These are phyloP conservation scores for Tragelaphus strepsiceros DNA, from an alignment of 2,113 vertebrate species.

Conservation along the genomic window DNA sequence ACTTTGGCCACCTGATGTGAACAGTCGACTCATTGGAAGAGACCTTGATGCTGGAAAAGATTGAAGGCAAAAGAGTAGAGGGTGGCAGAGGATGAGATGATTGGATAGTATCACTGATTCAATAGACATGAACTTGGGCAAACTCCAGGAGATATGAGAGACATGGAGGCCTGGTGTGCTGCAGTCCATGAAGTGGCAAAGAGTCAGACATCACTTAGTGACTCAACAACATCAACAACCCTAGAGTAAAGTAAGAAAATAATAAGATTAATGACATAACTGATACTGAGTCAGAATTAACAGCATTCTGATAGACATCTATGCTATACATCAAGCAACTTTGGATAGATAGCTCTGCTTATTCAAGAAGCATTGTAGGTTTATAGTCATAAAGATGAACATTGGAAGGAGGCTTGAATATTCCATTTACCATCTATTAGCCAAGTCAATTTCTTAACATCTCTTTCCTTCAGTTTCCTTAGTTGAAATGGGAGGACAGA, in stretches of 20 bases:
- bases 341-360: background rate
- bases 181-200: background rate
- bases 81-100: background rate
- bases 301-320: background rate
- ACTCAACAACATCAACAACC: background rate
- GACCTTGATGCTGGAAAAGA: background rate
- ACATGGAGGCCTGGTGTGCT: background rate
- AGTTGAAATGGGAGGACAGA: background rate
- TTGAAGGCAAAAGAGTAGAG: background rate
- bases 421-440: background rate
- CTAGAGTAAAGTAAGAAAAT: background rate
- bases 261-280: background rate
- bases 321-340: background rate
- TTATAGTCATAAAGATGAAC: background rate
- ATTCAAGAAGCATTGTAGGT: background rate
- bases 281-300: background rate
- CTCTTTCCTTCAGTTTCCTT: background rate
- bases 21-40: background rate
- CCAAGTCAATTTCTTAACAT: background rate
- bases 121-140: background rate
- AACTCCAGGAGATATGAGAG: background rate
- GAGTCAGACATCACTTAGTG: background rate
- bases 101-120: background rate
- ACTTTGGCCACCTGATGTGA: background rate
- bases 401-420: background rate